phyloP scores from a whole-genome alignment of 2,888 invertebrate species.

The Urechis unicinctus region DNA sequence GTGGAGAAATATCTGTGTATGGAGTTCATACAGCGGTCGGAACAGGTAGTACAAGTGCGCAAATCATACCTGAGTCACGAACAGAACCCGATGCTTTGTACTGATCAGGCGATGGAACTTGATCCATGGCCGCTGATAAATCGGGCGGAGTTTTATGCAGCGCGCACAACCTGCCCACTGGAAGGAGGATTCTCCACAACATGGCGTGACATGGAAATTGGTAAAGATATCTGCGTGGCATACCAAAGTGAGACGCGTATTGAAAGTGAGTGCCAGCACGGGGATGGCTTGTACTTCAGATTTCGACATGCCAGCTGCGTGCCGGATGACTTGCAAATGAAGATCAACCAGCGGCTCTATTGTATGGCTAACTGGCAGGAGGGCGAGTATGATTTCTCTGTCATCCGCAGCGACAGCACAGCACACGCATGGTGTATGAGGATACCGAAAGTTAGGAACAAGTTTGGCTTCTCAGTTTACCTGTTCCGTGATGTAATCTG shows the following conservation, averaged over 20 bases:
- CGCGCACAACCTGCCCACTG: conserved; percentile 5
- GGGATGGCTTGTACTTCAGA: conserved; percentile 16
- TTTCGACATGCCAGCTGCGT: conserved; percentile 14
- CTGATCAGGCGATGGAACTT: background rate
- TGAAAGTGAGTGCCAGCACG: conserved; percentile 17
- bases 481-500: conserved; percentile 15
- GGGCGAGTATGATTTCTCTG: conserved; percentile 8
- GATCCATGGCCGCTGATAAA: background rate
- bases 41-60: background rate
- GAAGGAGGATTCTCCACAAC: conserved; percentile 13
- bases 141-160: background rate
- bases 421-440: conserved; percentile 17
- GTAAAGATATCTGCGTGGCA: conserved; percentile 12
- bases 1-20: background rate
- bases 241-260: conserved; percentile 17
- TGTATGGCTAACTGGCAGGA: conserved; percentile 17
- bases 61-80: background rate
- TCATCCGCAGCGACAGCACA: conserved; percentile 9
- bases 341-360: conserved; percentile 9
- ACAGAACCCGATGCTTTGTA: background rate
- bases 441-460: conserved; percentile 1
- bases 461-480: conserved; percentile 2
- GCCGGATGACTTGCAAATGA: conserved; percentile 15
- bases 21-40: background rate
- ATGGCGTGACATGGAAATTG: conserved; percentile 10